These are phyloP conservation scores for Sisyra nigra DNA, from an alignment of 2,888 invertebrate genomes.

Conservation along the genomic window DNA sequence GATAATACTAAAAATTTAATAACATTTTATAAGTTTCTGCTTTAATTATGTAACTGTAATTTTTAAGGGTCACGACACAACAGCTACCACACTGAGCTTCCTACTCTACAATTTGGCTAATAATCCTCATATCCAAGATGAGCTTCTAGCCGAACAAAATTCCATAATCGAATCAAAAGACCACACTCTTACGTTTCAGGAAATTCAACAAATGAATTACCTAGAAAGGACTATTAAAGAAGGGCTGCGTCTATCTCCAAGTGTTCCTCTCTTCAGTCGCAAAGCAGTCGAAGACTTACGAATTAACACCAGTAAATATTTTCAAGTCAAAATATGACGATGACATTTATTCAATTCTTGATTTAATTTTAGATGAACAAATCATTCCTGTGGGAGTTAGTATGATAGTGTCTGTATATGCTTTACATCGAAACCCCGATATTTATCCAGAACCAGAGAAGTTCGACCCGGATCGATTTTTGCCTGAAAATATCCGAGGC, in stretches of 20 bases:
- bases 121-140: constrained; percentile 1
- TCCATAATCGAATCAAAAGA: background rate
- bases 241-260: background rate
- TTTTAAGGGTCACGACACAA: constrained; percentile 6
- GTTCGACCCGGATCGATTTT: constrained; percentile 3
- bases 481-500: constrained; percentile 1
- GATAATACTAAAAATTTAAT: too few species aligned
- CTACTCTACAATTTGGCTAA: constrained; percentile 1
- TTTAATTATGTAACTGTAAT: too few species aligned
- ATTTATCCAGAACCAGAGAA: background rate
- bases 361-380: too few species aligned
- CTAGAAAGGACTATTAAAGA: constrained; percentile 2
- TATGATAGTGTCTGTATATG: too few species aligned
- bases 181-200: background rate
- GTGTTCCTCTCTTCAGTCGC: background rate
- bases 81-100: background rate
- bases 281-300: constrained; percentile 1
- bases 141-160: background rate
- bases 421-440: background rate
- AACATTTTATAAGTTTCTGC: too few species aligned
- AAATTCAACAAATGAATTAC: background rate
- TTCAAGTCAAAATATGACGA: too few species aligned
- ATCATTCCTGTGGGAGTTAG: too few species aligned
- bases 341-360: too few species aligned
- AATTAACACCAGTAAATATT: background rate